A percentile compares a stretch with the other conserved stretches of the same genome.
Evolutionary conservation across 2,888 invertebrate genomes (phyloP).

Genomic region (Dromius quadrimaculatus): DNA sequence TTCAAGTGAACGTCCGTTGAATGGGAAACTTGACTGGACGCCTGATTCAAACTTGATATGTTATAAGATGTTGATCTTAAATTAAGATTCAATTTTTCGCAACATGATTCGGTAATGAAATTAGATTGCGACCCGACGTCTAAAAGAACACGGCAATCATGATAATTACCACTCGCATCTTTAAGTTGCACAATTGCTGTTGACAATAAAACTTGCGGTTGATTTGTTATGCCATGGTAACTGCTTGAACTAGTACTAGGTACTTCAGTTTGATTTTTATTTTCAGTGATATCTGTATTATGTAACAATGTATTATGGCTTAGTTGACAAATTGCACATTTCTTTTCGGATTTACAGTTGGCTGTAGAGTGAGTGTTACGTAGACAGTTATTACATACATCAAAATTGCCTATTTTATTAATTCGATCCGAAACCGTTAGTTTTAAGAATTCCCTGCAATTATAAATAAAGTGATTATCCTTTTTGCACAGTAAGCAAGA

Average conservation of each 20-base stretch:
- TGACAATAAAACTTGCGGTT: neutral
- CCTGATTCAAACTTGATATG: constrained; percentile 26
- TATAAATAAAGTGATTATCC: neutral
- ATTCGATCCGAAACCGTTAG: neutral
- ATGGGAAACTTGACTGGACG: neutral
- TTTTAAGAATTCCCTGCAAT: neutral
- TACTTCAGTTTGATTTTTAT: too few relatives aligned
- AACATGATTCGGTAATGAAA: constrained; percentile 23
- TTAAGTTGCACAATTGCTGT: constrained; percentile 20
- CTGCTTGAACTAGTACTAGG: neutral
- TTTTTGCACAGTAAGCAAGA: neutral
- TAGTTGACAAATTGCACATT: neutral
- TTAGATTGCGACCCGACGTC: constrained; percentile 44
- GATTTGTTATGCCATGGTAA: neutral
- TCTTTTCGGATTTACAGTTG: neutral
- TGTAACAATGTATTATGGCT: neutral
- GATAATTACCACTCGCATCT: constrained; percentile 8
- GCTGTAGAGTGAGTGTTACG: neutral
- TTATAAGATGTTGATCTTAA: neutral
- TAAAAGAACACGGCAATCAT: constrained; percentile 25
- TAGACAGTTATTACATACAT: constrained; percentile 1
- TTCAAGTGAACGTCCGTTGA: neutral
- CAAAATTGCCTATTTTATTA: neutral
- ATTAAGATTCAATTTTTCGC: constrained; percentile 3
- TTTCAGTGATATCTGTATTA: neutral